A percentile compares a stretch with the other conserved stretches of the same genome.
Conservation (phyloP, 2,888 invertebrate genomes). For the Lasioglossum villosulum region DNA sequence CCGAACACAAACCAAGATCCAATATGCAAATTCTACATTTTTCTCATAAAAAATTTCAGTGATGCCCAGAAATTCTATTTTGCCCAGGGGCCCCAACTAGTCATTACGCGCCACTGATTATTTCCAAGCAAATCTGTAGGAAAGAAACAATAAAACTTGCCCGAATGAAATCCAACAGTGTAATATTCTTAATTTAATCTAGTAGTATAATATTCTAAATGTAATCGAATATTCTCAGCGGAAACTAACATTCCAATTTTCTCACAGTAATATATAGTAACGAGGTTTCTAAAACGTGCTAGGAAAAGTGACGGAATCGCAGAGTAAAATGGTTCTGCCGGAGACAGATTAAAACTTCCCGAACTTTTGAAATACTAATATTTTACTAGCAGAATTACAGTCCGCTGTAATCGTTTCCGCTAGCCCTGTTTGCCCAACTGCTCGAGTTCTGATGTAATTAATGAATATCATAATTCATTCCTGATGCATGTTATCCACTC, state of each 20-base stretch:
- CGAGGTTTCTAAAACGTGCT: not conserved
- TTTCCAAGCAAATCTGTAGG: too few species aligned
- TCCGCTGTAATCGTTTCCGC: not conserved
- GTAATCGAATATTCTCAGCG: not conserved
- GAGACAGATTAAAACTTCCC: constrained; percentile 4
- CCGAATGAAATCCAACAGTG: not conserved
- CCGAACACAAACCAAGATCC: too few species aligned
- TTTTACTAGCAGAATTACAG: constrained; percentile 3
- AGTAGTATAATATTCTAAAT: not conserved
- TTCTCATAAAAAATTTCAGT: too few species aligned
- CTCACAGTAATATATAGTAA: not conserved
- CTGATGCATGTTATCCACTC: not conserved
- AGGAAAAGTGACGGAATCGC: not conserved
- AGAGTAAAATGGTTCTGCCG: not conserved
- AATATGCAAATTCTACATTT: too few species aligned
- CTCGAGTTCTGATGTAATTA: not conserved
- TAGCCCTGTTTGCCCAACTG: not conserved
- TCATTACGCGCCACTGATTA: too few species aligned
- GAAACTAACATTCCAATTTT: not conserved
- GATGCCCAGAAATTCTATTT: too few species aligned
- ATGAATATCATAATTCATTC: constrained; percentile 6
- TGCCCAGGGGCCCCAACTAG: too few species aligned
- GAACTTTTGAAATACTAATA: constrained; percentile 7
- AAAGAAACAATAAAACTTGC: not conserved
- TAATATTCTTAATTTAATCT: too few species aligned